phyloP scores from a whole-genome alignment of 2,888 invertebrate genomes.

The Drosophila mimetica region DNA sequence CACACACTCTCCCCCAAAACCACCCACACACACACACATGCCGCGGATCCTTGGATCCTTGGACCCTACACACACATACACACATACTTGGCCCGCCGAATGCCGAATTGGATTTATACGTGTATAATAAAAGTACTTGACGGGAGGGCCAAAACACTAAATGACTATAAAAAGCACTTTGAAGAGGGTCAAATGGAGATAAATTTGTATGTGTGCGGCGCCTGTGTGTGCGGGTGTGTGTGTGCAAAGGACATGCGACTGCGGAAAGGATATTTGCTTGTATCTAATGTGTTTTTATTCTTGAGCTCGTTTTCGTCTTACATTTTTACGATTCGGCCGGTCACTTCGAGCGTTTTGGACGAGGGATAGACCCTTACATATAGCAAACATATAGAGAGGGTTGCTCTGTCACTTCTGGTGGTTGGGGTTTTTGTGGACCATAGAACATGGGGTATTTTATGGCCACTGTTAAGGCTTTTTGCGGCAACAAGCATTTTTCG shows the following conservation, averaged over 20 bases:
- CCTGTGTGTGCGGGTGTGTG: constrained; percentile 3
- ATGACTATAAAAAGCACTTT: constrained; percentile 84
- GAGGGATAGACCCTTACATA: constrained; percentile 47
- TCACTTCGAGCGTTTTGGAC: constrained; percentile 61
- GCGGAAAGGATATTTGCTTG: constrained; percentile 77
- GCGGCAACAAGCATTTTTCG: constrained; percentile 53
- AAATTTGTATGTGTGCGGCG: constrained; percentile 77
- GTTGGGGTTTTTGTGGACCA: constrained; percentile 6
- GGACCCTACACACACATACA: constrained; percentile 44
- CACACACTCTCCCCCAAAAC: constrained; percentile 11
- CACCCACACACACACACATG: constrained; percentile 20
- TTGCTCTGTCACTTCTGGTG: constrained; percentile 55
- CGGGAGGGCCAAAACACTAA: constrained; percentile 82
- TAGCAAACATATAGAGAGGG: constrained; percentile 51
- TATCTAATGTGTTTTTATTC: constrained; percentile 81
- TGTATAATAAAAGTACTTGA: constrained; percentile 81
- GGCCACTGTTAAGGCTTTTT: constrained; percentile 66
- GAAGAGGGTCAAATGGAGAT: constrained; percentile 85
- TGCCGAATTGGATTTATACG: constrained; percentile 82
- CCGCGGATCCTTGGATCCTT: constrained; percentile 14
- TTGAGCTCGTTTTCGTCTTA: constrained; percentile 78
- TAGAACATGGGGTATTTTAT: constrained; percentile 68
- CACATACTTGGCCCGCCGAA: constrained; percentile 58
- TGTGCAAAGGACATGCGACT: constrained; percentile 50
- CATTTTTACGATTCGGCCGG: constrained; percentile 78